Base-by-base conservation (phyloP, 1,140 invertebrate species). In the Whitmania pigra region DNA sequence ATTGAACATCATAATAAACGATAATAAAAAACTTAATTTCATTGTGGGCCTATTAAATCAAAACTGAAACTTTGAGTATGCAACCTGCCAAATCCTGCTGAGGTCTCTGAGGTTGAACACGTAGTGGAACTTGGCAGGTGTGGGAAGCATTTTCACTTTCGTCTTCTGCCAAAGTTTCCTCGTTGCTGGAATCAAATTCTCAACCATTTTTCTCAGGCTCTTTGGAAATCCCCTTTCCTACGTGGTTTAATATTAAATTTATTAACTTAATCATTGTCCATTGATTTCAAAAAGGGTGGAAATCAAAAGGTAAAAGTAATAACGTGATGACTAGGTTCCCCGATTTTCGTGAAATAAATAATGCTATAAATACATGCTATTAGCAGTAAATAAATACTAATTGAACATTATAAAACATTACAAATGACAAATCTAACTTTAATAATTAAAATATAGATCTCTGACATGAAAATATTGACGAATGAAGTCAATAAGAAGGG, bases 101-200 rank as follows among this genome's bases (percentile, higher is more conserved):
- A 97, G 83, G 84, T 97, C 94, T 79, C 94, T 85, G 74, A 97
- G 84, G 80, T 90, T 95, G 81, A 97, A 97, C 3, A 96, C 90
- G 76, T 97, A 96, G 81, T 96, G 93, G 81, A 96, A 97, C 82
- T 97, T 97, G 0, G 93, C 93, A 29, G 93, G 93, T 40, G 93
- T 96, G 15, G 93, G 93, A 72, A 96, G 83, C 75, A 97, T 85
- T 85, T 91, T 92, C 0, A 85, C 81, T 82, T 94, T 88, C 0
- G 90, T 93, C 75, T 85, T 86, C 78, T 90, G 89, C 93, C 93
- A 96, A n/a, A 97, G 79, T 76, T 89, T 84, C 78, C 93, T 86
- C 0, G 93, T 96, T 20, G 95, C 79, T 6, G 90, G 88, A 55
- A 97, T 89, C 73, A 97, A 85, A 78, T 88, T 89, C 1, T 88